Evolutionary conservation across 1,140 invertebrate genomes (phyloP).

Genomic region (Drosophila parvula): DNA sequence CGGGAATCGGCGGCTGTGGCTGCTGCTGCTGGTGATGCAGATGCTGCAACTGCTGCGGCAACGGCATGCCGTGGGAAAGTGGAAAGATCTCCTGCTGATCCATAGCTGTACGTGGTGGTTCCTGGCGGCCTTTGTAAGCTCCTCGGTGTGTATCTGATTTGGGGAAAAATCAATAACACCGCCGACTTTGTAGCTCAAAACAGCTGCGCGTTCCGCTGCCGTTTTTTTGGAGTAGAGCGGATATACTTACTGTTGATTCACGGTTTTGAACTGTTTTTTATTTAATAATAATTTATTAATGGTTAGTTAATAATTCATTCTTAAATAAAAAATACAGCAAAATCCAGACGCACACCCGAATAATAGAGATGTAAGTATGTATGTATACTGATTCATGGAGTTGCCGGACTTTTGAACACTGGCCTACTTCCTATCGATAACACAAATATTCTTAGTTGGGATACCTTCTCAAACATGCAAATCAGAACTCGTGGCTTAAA

Average conservation of each 20-base stretch:
- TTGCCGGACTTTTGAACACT: conserved; percentile 29
- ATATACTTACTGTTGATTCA: conserved; percentile 55
- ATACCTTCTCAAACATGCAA: background rate
- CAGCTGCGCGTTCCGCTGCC: background rate
- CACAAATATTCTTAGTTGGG: background rate
- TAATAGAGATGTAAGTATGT: conserved; percentile 54
- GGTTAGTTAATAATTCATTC: conserved; percentile 81
- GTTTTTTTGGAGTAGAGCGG: background rate
- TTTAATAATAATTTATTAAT: conserved; percentile 84
- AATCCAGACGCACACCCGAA: conserved; percentile 74
- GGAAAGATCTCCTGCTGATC: conserved; percentile 61
- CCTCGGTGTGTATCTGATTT: conserved; percentile 64
- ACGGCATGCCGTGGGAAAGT: conserved; percentile 24
- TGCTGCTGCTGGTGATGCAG: conserved; percentile 48
- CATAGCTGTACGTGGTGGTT: conserved; percentile 39
- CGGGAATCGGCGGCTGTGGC: conserved; percentile 32
- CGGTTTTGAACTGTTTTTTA: conserved; percentile 83
- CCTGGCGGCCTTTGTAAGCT: conserved; percentile 8
- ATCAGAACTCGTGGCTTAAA: background rate
- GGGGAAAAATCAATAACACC: conserved; percentile 66
- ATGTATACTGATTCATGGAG: conserved; percentile 33
- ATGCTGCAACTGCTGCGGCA: conserved; percentile 52
- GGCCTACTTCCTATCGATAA: conserved; percentile 28
- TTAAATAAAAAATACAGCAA: conserved; percentile 84
- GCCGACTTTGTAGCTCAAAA: background rate